Conservation (phyloP, 2,888 invertebrate genomes). For the Drosophila falleni region DNA sequence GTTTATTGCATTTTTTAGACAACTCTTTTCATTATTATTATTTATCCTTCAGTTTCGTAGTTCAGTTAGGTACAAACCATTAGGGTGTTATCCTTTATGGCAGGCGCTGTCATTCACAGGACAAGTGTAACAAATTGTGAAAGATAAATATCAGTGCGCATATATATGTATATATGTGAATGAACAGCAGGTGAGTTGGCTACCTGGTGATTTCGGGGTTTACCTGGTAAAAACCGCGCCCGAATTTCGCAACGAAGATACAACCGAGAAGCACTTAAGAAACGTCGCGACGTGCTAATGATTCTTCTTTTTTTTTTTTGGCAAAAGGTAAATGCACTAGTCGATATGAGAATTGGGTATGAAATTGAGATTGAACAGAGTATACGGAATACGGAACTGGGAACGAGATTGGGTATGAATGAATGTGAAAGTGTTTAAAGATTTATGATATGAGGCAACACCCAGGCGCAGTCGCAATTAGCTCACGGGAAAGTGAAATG, state of each 20-base stretch:
- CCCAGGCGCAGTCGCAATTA: slow-evolving; percentile 64
- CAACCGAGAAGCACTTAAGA: slow-evolving; percentile 60
- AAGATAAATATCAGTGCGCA: slow-evolving; percentile 27
- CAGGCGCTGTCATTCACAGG: slow-evolving; percentile 37
- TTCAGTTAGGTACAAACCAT: not conserved
- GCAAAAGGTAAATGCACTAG: slow-evolving; percentile 39
- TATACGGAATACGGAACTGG: slow-evolving; percentile 8
- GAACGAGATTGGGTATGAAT: slow-evolving; percentile 49
- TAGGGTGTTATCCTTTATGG: slow-evolving; percentile 30
- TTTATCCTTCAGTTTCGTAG: not conserved
- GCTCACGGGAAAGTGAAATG: slow-evolving; percentile 76
- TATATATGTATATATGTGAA: slow-evolving; percentile 33
- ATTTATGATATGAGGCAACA: slow-evolving; percentile 75
- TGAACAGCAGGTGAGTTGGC: slow-evolving; percentile 55
- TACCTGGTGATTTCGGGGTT: slow-evolving; percentile 27
- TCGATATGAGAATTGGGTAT: slow-evolving; percentile 9
- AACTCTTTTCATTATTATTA: not conserved
- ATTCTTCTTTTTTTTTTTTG: slow-evolving; percentile 46
- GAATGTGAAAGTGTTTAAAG: slow-evolving; percentile 77
- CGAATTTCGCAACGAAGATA: slow-evolving; percentile 10
- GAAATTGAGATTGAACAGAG: slow-evolving; percentile 14
- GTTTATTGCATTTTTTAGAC: not conserved
- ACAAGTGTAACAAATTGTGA: slow-evolving; percentile 69
- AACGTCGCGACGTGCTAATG: slow-evolving; percentile 76
- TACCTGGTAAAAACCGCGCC: slow-evolving; percentile 36